Base-by-base conservation (phyloP, 2,888 invertebrate genomes). In the Neoscelio sp. region DNA sequence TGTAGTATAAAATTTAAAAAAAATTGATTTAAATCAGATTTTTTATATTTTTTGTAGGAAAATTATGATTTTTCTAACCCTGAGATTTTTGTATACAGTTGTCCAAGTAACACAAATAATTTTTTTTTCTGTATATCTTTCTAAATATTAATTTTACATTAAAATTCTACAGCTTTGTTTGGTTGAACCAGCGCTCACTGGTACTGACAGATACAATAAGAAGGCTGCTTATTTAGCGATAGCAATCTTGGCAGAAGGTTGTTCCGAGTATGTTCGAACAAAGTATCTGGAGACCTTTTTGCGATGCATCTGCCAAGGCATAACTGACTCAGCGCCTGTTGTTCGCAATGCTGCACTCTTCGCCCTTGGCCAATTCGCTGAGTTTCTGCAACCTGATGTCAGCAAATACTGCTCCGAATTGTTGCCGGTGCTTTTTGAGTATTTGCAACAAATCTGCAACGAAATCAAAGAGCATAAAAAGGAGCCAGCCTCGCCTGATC, bases 331-430 rank as follows among this genome's bases (percentile, higher is more conserved):
- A 0, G 92, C 92, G 73, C 91, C 93, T 0, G 91, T 93, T 5
- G 95, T 96, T 2, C 92, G 95, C 50, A 95, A 95, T 88, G 94
- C 95, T 0, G 95, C 96, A 0, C 92, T 96, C 46, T 96, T 95
- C 91, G 94, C 96, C 0, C 91, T 96, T 2, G 96, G 96, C 0
- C 96, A 96, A 88, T 96, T 96, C 89, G 94, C 96, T 0, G 96
- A 96, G 88, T 93, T 94, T 91, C 90, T 96, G 48, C 96, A 94
- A 90, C 96, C 96, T 1, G 94, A 95, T 80, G 95, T 96, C 74
- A 94, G 94, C 80, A 93, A 94, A 83, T 95, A 93, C 88, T 94
- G 95, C 0, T 91, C 93, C 0, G 93, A 95, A 84, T 90, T 96
- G 33, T 90, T 96, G 42, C 96, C 96, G 0, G 92, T 96, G 40